These are phyloP conservation scores for Zaprionus africanus DNA, from an alignment of 1,140 invertebrate species.

Conservation along the genomic window DNA sequence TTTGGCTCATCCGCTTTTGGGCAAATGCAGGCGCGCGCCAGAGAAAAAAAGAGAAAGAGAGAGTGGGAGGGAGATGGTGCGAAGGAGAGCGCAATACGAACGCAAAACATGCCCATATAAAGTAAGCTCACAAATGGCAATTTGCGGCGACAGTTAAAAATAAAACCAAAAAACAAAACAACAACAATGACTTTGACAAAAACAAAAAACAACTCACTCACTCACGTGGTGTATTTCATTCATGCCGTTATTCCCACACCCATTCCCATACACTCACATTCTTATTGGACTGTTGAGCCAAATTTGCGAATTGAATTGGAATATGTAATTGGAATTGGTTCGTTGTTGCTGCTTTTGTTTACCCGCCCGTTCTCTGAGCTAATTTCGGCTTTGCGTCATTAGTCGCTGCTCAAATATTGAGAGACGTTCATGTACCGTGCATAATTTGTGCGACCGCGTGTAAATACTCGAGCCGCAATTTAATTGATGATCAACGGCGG, in stretches of 20 bases:
- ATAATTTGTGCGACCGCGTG: constrained; percentile 2
- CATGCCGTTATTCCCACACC: constrained; percentile 22
- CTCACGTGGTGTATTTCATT: constrained; percentile 34
- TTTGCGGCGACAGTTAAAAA: constrained; percentile 48
- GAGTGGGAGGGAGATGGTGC: background rate
- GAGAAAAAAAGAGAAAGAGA: background rate
- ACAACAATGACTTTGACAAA: constrained; percentile 46
- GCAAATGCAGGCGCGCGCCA: constrained; percentile 25
- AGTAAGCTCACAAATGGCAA: constrained; percentile 59
- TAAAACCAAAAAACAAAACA: constrained; percentile 44
- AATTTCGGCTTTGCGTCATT: constrained; percentile 43
- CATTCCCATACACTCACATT: background rate
- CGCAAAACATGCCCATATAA: constrained; percentile 69
- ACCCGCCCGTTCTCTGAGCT: constrained; percentile 11
- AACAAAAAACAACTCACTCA: constrained; percentile 34
- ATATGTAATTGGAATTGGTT: constrained; percentile 36
- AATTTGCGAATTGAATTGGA: constrained; percentile 45
- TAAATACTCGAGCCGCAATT: background rate
- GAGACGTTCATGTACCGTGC: background rate
- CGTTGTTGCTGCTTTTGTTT: constrained; percentile 20
- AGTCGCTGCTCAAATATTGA: background rate
- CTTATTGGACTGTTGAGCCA: constrained; percentile 20
- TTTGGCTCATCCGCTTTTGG: constrained; percentile 64
- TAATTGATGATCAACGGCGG: constrained; percentile 1
- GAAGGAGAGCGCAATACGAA: background rate